These are phyloP conservation scores for Amphipoea oculea DNA, from an alignment of 2,888 invertebrate species.

Conservation along the genomic window DNA sequence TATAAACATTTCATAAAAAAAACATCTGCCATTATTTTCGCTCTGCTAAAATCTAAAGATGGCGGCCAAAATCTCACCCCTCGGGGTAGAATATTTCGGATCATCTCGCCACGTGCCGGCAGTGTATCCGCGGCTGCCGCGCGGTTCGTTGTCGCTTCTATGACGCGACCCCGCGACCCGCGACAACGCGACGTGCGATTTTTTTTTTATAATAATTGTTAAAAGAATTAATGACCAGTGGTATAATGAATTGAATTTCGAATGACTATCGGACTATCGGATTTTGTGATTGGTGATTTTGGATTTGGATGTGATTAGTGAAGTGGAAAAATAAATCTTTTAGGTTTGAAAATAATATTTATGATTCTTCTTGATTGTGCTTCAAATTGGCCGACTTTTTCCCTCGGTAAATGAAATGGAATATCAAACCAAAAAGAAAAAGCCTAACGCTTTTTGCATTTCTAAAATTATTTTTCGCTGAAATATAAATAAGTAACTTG, in stretches of 20 bases:
- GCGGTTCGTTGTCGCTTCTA: slow-evolving; percentile 75
- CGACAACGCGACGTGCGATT: slow-evolving; percentile 54
- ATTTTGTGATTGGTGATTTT: slow-evolving; percentile 34
- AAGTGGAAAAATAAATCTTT: slow-evolving; percentile 13
- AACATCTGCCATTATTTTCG: neutral
- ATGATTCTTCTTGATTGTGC: slow-evolving; percentile 48
- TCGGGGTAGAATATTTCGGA: slow-evolving; percentile 75
- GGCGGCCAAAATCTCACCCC: slow-evolving; percentile 66
- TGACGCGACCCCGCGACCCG: slow-evolving; percentile 58
- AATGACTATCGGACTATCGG: slow-evolving; percentile 18
- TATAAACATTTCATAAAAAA: neutral
- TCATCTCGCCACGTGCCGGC: slow-evolving; percentile 83
- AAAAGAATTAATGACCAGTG: neutral
- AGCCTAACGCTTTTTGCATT: neutral
- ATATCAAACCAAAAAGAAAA: neutral
- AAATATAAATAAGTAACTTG: neutral
- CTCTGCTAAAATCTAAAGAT: slow-evolving; percentile 59
- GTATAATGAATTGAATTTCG: slow-evolving; percentile 15
- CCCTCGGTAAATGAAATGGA: neutral
- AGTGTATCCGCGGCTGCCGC: slow-evolving; percentile 85
- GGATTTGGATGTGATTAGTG: slow-evolving; percentile 37
- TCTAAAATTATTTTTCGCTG: neutral
- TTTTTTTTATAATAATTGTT: slow-evolving; percentile 19
- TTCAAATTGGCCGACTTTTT: neutral
- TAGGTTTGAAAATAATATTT: neutral